These are phyloP conservation scores for Macquaria ambigua DNA, from an alignment of 2,113 vertebrate species.

Conservation along the genomic window DNA sequence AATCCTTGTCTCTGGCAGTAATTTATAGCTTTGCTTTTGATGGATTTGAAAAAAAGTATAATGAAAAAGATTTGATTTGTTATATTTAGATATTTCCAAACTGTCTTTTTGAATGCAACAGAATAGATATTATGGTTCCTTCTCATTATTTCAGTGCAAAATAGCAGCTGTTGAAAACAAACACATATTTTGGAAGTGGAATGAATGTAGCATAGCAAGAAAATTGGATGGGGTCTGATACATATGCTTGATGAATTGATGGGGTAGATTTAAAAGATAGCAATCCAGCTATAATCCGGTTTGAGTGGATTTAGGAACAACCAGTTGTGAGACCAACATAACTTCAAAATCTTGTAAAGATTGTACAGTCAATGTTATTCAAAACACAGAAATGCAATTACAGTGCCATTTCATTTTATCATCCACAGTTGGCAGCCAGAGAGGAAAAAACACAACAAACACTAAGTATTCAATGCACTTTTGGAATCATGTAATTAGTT, in stretches of 20 bases:
- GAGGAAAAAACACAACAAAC: slow-evolving; percentile 4
- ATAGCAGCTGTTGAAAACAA: slow-evolving; percentile 39
- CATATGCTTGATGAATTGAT: slow-evolving; percentile 42
- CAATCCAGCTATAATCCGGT: slow-evolving; percentile 47
- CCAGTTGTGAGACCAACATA: slow-evolving; percentile 23
- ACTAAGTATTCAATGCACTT: background rate
- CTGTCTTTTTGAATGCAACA: slow-evolving; percentile 32
- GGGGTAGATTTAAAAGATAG: slow-evolving; percentile 25
- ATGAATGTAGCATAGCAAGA: background rate
- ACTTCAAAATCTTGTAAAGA: slow-evolving; percentile 50
- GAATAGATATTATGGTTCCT: background rate
- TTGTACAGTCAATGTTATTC: slow-evolving; percentile 46
- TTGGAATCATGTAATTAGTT: background rate
- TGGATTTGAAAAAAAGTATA: slow-evolving; percentile 52
- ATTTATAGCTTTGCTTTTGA: slow-evolving; percentile 65
- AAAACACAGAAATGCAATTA: slow-evolving; percentile 55
- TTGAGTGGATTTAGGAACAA: slow-evolving; percentile 55
- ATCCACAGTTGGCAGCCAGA: background rate
- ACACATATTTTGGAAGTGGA: slow-evolving; percentile 19
- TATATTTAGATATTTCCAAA: slow-evolving; percentile 56
- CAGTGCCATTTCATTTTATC: slow-evolving; percentile 47
- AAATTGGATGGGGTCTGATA: slow-evolving; percentile 22
- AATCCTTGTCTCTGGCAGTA: slow-evolving; percentile 63
- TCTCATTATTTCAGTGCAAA: slow-evolving; percentile 36
- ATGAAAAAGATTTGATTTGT: slow-evolving; percentile 54